Conservation (phyloP, 2,797 vertebrate species). For the Pelochelys cantorii region DNA sequence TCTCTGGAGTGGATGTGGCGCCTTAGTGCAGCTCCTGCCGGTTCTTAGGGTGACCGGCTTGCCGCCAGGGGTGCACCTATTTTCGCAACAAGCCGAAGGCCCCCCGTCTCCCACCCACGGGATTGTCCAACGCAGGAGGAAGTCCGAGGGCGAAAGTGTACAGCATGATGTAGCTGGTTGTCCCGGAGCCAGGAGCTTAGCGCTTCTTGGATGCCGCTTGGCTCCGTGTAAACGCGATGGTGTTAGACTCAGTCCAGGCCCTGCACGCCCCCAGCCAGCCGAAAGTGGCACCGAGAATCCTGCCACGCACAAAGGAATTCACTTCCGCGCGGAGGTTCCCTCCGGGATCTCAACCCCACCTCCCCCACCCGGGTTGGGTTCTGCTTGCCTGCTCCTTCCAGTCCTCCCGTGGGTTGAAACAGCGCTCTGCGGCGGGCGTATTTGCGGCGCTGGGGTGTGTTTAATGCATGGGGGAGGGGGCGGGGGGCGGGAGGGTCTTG, state of each 20-base stretch:
- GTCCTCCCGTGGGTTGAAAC: rapidly evolving
- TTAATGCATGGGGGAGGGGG: not conserved
- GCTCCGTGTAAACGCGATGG: not conserved
- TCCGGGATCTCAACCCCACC: not conserved
- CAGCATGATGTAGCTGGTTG: not conserved
- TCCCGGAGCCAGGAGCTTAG: not conserved
- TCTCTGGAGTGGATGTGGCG: not conserved
- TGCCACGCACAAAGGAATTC: not conserved
- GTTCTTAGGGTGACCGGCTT: not conserved
- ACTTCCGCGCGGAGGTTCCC: not conserved
- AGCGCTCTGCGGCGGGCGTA: not conserved
- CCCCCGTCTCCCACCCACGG: not conserved
- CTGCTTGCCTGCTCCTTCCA: not conserved
- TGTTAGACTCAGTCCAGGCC: not conserved
- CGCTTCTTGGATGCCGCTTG: not conserved
- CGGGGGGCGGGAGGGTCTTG: rapidly evolving
- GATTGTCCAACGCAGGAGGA: not conserved
- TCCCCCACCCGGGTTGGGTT: rapidly evolving
- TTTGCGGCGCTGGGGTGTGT: not conserved
- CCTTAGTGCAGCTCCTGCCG: not conserved
- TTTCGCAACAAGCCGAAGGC: not conserved
- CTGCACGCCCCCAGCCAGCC: not conserved
- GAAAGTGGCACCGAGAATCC: rapidly evolving
- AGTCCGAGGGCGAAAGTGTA: not conserved
- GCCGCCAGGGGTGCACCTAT: not conserved